Evolutionary conservation across 2,888 invertebrate genomes (phyloP).

Genomic region (Lordiphosa fenestrarum): DNA sequence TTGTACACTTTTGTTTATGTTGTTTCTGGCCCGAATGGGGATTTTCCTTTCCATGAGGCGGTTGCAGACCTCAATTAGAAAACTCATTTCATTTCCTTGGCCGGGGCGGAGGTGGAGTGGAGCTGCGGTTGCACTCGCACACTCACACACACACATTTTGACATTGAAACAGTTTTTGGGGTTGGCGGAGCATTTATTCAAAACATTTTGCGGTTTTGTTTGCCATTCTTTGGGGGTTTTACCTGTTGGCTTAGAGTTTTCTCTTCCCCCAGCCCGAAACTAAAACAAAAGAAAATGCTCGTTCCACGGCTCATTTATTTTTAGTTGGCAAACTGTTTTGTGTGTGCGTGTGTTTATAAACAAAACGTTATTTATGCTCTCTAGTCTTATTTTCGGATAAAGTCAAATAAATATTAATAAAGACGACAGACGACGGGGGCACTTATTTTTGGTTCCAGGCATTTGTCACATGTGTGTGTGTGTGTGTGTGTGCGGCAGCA

Average conservation of each 20-base stretch:
- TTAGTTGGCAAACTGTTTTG: too few relatives aligned
- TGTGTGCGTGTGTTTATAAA: too few relatives aligned
- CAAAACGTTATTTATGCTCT: conserved; percentile 47
- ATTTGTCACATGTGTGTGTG: conserved; percentile 35
- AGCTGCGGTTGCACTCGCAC: conserved; percentile 5
- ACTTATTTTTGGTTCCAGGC: conserved; percentile 40
- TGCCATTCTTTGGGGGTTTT: too few relatives aligned
- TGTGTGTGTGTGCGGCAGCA: conserved; percentile 4
- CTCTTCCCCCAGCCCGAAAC: too few relatives aligned
- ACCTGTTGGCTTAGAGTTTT: too few relatives aligned
- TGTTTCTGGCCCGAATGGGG: conserved; percentile 36
- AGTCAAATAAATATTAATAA: conserved; percentile 62
- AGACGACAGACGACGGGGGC: conserved; percentile 32
- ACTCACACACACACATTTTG: too few relatives aligned
- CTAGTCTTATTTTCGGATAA: conserved; percentile 46
- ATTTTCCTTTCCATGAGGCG: conserved; percentile 38
- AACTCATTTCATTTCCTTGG: conserved; percentile 23
- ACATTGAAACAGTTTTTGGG: too few relatives aligned
- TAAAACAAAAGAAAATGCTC: too few relatives aligned
- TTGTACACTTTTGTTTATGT: conserved; percentile 14
- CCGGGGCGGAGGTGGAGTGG: neutral
- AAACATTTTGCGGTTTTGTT: too few relatives aligned
- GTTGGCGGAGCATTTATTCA: too few relatives aligned
- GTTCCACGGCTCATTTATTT: too few relatives aligned
- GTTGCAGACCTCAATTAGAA: conserved; percentile 27